These are phyloP conservation scores for Aricia artaxerxes DNA, from an alignment of 2,888 invertebrate genomes.

Conservation along the genomic window DNA sequence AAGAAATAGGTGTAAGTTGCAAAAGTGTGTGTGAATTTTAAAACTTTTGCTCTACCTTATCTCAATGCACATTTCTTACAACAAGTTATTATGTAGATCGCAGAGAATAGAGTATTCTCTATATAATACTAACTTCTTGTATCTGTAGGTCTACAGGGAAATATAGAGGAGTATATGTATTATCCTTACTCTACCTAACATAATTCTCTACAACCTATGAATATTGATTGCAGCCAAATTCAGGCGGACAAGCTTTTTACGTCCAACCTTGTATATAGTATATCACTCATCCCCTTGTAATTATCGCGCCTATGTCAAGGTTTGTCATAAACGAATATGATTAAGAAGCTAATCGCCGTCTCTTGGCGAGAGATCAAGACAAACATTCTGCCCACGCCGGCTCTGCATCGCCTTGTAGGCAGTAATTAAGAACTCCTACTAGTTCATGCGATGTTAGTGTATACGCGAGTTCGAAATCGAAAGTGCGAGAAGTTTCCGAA, in stretches of 20 bases:
- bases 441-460: neutral
- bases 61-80: no score
- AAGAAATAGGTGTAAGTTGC: no score
- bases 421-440: slow-evolving; percentile 4
- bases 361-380: slow-evolving; percentile 63
- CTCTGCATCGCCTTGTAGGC: slow-evolving; percentile 20
- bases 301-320: slow-evolving; percentile 35
- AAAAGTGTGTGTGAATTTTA: no score
- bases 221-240: neutral
- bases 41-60: no score
- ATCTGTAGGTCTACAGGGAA: no score
- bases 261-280: slow-evolving; percentile 17
- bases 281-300: slow-evolving; percentile 32
- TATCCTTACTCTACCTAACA: no score
- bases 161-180: no score
- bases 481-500: slow-evolving; percentile 1
- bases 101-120: no score
- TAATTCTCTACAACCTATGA: neutral
- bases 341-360: slow-evolving; percentile 37
- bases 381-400: slow-evolving; percentile 50
- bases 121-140: no score
- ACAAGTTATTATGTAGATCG: no score
- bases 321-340: slow-evolving; percentile 48
- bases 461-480: neutral
- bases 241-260: neutral